A percentile compares a stretch with the other conserved stretches of the same genome.
Evolutionary conservation across 2,797 vertebrate genomes (phyloP).

Genomic region (Phataginus tetradactyla): DNA sequence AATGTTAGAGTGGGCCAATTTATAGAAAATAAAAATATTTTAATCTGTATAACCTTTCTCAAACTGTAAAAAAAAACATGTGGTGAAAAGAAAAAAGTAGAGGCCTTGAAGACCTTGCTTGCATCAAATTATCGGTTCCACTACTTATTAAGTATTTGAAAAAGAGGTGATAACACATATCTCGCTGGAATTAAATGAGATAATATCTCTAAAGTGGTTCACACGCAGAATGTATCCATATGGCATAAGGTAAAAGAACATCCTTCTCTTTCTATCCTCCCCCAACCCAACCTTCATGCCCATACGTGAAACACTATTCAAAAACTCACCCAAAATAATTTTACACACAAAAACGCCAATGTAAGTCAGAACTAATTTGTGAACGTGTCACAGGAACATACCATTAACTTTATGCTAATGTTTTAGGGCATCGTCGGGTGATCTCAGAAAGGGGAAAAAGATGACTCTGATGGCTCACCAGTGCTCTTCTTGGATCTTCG

Average conservation of each 20-base stretch:
- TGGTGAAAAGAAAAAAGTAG: not conserved
- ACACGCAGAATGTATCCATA: not conserved
- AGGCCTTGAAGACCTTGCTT: not conserved
- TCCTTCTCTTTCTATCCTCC: not conserved
- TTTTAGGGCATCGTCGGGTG: conserved; percentile 68
- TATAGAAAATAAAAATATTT: not conserved
- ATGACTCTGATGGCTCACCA: conserved; percentile 79
- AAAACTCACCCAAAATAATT: not conserved
- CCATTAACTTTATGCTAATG: conserved; percentile 40
- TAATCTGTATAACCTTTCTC: not conserved
- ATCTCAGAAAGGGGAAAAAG: conserved; percentile 71
- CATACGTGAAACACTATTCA: not conserved
- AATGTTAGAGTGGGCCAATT: not conserved
- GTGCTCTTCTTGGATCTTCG: conserved; percentile 76
- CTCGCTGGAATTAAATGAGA: not conserved
- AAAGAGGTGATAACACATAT: not conserved
- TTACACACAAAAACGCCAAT: not conserved
- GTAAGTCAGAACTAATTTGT: conserved; percentile 10
- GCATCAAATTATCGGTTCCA: not conserved
- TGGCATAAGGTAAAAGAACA: not conserved
- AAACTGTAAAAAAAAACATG: not conserved
- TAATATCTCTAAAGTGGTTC: not conserved
- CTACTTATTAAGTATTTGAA: not conserved
- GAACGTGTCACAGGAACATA: not conserved
- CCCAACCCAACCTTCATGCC: not conserved